phyloP scores from a whole-genome alignment of 2,113 vertebrate species.

The Daboia siamensis region DNA sequence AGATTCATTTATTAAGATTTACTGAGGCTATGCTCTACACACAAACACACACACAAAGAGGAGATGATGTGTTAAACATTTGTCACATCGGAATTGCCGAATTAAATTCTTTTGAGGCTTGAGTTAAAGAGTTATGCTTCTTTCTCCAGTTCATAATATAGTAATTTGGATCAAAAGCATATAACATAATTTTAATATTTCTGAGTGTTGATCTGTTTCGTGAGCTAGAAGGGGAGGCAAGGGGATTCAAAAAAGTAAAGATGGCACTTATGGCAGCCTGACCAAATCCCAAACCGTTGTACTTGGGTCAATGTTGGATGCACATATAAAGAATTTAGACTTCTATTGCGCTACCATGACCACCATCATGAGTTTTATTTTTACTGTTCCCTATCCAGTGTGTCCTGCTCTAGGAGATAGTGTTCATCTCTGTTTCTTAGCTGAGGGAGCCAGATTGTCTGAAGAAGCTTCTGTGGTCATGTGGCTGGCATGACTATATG shows the following conservation, averaged over 20 bases:
- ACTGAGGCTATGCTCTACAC: background rate
- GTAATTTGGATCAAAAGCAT: background rate
- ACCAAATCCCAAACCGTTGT: background rate
- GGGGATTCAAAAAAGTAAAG: background rate
- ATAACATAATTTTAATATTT: background rate
- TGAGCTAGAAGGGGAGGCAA: background rate
- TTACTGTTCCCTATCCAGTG: background rate
- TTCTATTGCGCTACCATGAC: background rate
- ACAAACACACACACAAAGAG: background rate
- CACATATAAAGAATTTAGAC: background rate
- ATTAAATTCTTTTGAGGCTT: background rate
- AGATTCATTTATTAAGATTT: slow-evolving; percentile 27
- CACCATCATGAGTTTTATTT: background rate
- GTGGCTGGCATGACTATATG: background rate
- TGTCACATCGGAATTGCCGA: background rate
- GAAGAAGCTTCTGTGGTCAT: background rate
- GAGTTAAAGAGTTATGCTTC: background rate
- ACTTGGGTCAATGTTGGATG: background rate
- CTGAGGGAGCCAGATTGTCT: background rate
- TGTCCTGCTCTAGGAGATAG: too few species aligned
- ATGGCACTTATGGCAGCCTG: background rate
- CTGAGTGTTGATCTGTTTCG: background rate
- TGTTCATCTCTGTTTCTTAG: too few species aligned
- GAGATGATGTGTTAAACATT: background rate
- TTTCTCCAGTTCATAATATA: background rate